Conservation (phyloP, 2,797 vertebrate species). For the Morus bassanus region DNA sequence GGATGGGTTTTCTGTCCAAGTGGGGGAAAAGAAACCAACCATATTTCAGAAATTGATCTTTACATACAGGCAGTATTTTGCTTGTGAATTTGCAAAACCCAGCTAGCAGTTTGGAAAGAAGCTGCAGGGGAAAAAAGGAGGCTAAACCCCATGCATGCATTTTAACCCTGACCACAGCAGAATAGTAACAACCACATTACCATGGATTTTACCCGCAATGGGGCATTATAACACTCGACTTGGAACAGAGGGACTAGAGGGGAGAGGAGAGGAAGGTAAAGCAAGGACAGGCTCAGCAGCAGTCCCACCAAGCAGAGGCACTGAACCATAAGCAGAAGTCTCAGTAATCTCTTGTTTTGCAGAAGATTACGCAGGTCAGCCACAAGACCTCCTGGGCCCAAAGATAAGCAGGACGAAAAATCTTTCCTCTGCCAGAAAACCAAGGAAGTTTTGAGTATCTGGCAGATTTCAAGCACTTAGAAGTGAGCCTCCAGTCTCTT, state of each 20-base stretch:
- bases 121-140: not conserved
- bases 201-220: rapidly evolving
- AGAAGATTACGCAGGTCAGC: not conserved
- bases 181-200: rapidly evolving
- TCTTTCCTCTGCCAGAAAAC: not conserved
- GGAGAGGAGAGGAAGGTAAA: not conserved
- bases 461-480: not conserved
- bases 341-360: not conserved
- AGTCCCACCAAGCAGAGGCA: not conserved
- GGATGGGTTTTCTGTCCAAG: not conserved
- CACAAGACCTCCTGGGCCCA: not conserved
- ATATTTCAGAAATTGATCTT: not conserved
- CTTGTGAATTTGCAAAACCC: not conserved
- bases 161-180: not conserved
- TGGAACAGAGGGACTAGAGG: not conserved
- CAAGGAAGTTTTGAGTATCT: not conserved
- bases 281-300: not conserved
- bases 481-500: not conserved
- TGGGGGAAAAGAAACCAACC: rapidly evolving
- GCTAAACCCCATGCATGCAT: rapidly evolving
- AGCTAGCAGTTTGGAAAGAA: not conserved
- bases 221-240: not conserved
- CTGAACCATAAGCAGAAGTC: not conserved
- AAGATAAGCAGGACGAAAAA: not conserved
- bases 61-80: not conserved